A percentile compares a stretch with the other conserved stretches of the same genome.
Conservation (phyloP, 2,113 vertebrate species). For the Dissostichus mawsoni region DNA sequence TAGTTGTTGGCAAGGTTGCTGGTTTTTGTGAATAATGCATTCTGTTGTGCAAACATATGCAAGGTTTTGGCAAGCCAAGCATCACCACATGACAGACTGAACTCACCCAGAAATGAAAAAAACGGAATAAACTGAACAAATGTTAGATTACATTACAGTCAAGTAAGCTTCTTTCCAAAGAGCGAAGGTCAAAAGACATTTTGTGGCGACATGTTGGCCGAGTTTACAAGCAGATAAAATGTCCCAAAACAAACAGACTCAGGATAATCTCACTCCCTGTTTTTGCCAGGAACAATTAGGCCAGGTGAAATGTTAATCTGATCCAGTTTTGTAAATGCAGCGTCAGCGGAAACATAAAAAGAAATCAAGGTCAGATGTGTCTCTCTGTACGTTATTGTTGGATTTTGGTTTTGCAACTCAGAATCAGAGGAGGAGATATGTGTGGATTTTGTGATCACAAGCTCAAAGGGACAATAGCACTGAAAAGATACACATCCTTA, state of each 20-base stretch:
- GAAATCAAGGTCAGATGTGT: conserved; percentile 23
- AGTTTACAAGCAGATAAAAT: conserved; percentile 61
- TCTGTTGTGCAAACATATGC: conserved; percentile 42
- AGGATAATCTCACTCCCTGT: conserved; percentile 46
- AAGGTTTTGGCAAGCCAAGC: conserved; percentile 40
- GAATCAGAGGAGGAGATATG: conserved; percentile 2
- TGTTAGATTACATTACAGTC: conserved; percentile 1
- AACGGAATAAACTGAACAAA: conserved; percentile 2
- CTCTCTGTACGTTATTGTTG: neutral
- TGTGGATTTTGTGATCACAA: conserved; percentile 3
- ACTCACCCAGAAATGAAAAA: neutral
- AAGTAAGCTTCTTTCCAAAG: conserved; percentile 11
- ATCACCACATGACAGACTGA: conserved; percentile 1
- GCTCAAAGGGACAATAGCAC: conserved; percentile 30
- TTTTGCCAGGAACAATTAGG: conserved; percentile 44
- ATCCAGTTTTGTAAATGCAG: conserved; percentile 33
- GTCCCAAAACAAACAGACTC: conserved; percentile 57
- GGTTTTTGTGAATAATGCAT: conserved; percentile 53
- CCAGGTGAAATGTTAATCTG: conserved; percentile 54
- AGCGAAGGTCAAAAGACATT: neutral
- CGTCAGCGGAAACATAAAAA: conserved; percentile 20
- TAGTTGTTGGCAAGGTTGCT: conserved; percentile 38
- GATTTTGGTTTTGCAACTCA: conserved; percentile 8
- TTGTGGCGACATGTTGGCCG: conserved; percentile 33
- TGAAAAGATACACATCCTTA: conserved; percentile 21